Evolutionary conservation across 2,113 vertebrate species (phyloP).

Genomic region (Trogon surrucura): DNA sequence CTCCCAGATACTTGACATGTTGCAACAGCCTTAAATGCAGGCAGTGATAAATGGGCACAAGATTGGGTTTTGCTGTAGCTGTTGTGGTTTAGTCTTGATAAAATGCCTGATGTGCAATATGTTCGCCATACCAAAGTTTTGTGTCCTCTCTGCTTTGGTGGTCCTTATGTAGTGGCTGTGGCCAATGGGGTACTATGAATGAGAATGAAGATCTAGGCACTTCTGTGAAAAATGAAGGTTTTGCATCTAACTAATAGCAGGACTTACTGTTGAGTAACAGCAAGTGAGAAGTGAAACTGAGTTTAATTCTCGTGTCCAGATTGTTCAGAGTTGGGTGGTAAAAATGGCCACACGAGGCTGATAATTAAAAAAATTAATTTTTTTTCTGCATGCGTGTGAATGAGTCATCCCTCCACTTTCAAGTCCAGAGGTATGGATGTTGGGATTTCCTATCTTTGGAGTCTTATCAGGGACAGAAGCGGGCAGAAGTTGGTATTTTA

Average conservation of each 20-base stretch:
- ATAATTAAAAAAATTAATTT: not conserved
- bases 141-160: not conserved
- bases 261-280: not conserved
- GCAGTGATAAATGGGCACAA: constrained; percentile 9
- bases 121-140: not conserved
- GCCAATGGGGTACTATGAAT: not conserved
- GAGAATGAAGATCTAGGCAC: not conserved
- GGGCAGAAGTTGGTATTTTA: not conserved
- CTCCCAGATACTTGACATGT: constrained; percentile 58
- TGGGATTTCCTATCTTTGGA: not conserved
- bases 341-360: not conserved
- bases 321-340: not conserved
- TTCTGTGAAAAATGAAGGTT: not conserved
- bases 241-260: not conserved
- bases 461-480: not conserved
- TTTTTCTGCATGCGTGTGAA: not conserved
- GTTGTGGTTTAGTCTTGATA: not conserved
- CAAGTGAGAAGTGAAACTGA: not conserved
- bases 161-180: not conserved
- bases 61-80: not conserved
- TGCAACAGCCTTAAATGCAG: constrained; percentile 27
- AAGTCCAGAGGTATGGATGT: not conserved
- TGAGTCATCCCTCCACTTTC: not conserved
- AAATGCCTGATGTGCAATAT: not conserved
- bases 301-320: not conserved